Conservation (phyloP, 2,113 vertebrate species). For the Rostratula benghalensis region DNA sequence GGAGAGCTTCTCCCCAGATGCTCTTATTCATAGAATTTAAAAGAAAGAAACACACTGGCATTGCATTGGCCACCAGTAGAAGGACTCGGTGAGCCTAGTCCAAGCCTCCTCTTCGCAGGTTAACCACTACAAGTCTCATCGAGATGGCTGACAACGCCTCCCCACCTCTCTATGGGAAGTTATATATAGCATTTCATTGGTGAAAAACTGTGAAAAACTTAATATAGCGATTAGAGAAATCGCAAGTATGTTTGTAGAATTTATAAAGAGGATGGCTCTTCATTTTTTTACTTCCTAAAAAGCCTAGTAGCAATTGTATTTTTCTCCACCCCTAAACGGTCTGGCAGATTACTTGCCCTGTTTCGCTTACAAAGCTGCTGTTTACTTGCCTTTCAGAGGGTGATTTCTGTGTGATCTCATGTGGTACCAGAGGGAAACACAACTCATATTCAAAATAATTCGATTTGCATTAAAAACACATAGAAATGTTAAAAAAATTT, state of each 20-base stretch:
- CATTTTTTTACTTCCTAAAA: not conserved
- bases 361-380: not conserved
- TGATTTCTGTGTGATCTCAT: not conserved
- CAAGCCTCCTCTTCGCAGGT: not conserved
- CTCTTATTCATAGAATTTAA: not conserved
- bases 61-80: not conserved
- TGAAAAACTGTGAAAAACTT: not conserved
- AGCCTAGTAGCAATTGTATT: not conserved
- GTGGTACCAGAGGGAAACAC: not conserved
- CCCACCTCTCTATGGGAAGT: not conserved
- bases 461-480: not conserved
- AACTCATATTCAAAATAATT: not conserved
- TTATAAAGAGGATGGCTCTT: not conserved
- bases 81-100: not conserved
- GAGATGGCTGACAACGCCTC: not conserved
- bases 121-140: not conserved
- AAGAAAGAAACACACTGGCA: not conserved
- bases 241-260: not conserved
- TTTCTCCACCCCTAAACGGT: not conserved
- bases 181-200: fast-evolving
- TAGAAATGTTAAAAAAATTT: not conserved
- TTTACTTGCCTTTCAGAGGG: not conserved
- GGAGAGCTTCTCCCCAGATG: not conserved
- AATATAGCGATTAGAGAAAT: not conserved
- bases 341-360: not conserved